Evolutionary conservation across 2,797 vertebrate genomes (phyloP).

Genomic region (Tapirus indicus): DNA sequence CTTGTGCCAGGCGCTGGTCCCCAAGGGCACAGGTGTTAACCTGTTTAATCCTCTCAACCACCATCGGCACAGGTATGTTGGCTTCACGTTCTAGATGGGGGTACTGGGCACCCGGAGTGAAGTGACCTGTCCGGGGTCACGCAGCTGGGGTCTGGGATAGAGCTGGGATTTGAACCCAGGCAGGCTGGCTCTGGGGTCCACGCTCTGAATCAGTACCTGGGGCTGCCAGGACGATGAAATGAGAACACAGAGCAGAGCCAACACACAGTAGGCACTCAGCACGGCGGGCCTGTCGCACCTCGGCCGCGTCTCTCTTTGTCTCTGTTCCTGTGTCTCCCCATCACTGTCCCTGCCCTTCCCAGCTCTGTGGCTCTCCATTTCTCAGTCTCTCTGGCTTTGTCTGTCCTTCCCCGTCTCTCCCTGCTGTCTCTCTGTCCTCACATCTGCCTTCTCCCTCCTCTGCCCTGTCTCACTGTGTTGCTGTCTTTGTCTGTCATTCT

Average conservation of each 20-base stretch:
- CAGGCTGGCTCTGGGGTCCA: not conserved
- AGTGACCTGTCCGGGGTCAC: not conserved
- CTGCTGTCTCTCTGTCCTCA: not conserved
- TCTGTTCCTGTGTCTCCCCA: fast-evolving
- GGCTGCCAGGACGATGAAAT: fast-evolving
- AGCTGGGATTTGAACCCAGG: not conserved
- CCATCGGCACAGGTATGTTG: not conserved
- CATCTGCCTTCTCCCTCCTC: not conserved
- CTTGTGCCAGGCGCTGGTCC: not conserved
- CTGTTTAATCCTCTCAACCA: not conserved
- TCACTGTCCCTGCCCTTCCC: not conserved
- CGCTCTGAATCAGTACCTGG: fast-evolving
- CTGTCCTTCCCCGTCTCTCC: not conserved
- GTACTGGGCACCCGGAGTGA: not conserved
- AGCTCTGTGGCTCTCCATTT: fast-evolving
- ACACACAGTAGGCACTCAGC: fast-evolving
- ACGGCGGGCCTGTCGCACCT: fast-evolving
- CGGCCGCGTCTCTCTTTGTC: not conserved
- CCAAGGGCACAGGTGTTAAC: not conserved
- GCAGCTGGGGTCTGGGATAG: not conserved
- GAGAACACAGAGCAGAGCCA: fast-evolving
- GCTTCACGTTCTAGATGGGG: not conserved
- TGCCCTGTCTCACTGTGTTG: not conserved
- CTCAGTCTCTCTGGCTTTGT: not conserved
- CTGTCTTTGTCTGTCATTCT: not conserved